These are phyloP conservation scores for Labeo rohita DNA, from an alignment of 2,113 vertebrate species.

Conservation along the genomic window DNA sequence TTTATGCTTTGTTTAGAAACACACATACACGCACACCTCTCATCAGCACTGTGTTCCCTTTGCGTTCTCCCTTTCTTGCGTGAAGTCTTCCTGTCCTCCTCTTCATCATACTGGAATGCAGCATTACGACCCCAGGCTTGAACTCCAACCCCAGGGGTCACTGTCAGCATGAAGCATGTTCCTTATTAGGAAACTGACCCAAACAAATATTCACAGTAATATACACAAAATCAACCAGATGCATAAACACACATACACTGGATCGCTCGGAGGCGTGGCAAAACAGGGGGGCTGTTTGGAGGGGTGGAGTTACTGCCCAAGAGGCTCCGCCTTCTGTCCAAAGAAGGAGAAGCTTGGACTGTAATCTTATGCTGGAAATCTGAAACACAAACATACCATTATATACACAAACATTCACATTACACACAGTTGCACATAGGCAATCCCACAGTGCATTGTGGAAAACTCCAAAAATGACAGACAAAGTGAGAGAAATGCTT, in stretches of 20 bases:
- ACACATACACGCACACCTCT: constrained; percentile 76
- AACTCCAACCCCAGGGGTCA: constrained; percentile 86
- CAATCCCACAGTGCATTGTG: neutral
- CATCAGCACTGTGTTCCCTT: constrained; percentile 84
- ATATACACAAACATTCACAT: constrained; percentile 35
- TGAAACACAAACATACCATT: constrained; percentile 58
- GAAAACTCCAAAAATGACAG: neutral
- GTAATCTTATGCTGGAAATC: constrained; percentile 99
- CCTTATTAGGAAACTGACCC: neutral
- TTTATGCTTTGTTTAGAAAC: neutral
- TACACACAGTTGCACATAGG: neutral
- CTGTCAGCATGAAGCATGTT: constrained; percentile 66
- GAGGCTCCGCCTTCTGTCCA: constrained; percentile 91
- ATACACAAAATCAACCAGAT: neutral
- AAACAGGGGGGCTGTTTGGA: constrained; percentile 90
- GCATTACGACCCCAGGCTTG: constrained; percentile 83
- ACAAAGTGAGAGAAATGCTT: neutral
- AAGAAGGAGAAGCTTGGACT: constrained; percentile 94
- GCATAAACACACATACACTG: constrained; percentile 80
- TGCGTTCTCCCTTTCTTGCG: constrained; percentile 88
- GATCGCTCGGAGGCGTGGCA: constrained; percentile 94
- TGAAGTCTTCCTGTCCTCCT: constrained; percentile 87
- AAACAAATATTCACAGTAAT: neutral
- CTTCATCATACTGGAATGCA: constrained; percentile 82
- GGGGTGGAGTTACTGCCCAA: constrained; percentile 89